Base-by-base conservation (phyloP, 2,888 invertebrate species). In the Dichetophora obliterata region DNA sequence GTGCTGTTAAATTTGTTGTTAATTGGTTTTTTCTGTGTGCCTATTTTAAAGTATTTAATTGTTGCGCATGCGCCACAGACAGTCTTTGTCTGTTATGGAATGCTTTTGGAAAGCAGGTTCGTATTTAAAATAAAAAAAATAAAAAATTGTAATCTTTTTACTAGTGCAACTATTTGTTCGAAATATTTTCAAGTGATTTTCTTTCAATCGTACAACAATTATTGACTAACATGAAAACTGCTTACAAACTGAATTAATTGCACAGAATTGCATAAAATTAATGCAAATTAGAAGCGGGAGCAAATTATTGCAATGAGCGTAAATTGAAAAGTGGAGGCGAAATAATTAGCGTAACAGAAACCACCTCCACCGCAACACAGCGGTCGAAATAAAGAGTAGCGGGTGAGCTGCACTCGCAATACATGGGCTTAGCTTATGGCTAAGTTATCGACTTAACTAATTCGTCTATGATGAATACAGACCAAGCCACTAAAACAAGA, bases 211-310 rank as follows among this genome's bases (percentile, higher is more conserved):
- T 57, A 19, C 24, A 19, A 57, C n/a, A 22, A n/a, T 37, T 16
- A 65, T n/a, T 65, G 43, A 14, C 43, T 14, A 43, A 43, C 24
- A 27, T 22, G 59, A 24, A 59, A 59, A 27, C 59, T 11, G 27
- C 27, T 24, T 59, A 27, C 27, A 27, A 59, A 59, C 16, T 11
- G 27, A 27, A 27, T 68, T 27, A 50, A 50, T 16, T 50, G 50
- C 48, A 19, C 22, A 14, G n/a, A 19, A 50, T 48, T 34, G 50
- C 68, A 16, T 27, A 50, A 68, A 68, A 68, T 68, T 27, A 68
- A 68, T 68, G 68, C 48, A 34, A 68, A 68, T 68, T 50, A 68
- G 50, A 68, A 68, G 48, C 48, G 48, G 68, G 68, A 68, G 24
- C 68, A 68, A 68, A 68, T 68, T 68, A 66, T 66, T 37, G 66